Base-by-base conservation (phyloP, 2,797 vertebrate species). In the Sciurus vulgaris region DNA sequence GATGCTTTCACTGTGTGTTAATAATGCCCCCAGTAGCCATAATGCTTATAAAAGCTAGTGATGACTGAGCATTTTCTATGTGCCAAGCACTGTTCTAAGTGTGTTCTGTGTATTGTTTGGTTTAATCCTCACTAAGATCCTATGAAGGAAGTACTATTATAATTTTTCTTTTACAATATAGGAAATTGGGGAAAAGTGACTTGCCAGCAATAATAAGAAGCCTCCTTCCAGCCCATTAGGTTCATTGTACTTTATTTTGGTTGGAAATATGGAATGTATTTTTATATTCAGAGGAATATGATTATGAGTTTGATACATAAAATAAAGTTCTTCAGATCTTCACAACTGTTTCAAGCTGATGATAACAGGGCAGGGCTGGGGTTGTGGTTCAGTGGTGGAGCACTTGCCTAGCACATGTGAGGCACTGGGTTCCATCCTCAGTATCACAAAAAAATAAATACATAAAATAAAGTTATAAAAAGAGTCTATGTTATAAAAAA, bases 311-410 rank as follows among this genome's bases (percentile, higher is more conserved):
- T 63, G 83, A 65, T 79, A 7, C n/a, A 86, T 38, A 82, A 59
- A 89, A 74, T 73, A 56, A 87, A 90, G 35, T 76, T n/a, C 8
- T 91, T 44, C 35, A 94, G 79, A 26, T 83, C 30, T 79, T 91
- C 20, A 49, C 33, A 94, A n/a, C 6, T 85, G 24, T 49, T 97
- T 1, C 63, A 65, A 85, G 12, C 63, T 35, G 51, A 91, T 49
- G 24, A 79, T 56, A 70, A 72, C 86, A 44, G 18, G 47, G 10
- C 20, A 87, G 2, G 20, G 15, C 20, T 56, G 18, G 20, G 54
- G 54, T 22, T 56, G 54, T 56, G 54, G 20, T 20, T 22, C 54
- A 56, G 54, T 56, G 54, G 54, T 56, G 22, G 54, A 56, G 7
- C 54, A 56, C 54, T 56, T 56, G 54, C 54, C 54, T 56, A 56